Base-by-base conservation (phyloP, 2,888 invertebrate species). In the Ellobium chinense region DNA sequence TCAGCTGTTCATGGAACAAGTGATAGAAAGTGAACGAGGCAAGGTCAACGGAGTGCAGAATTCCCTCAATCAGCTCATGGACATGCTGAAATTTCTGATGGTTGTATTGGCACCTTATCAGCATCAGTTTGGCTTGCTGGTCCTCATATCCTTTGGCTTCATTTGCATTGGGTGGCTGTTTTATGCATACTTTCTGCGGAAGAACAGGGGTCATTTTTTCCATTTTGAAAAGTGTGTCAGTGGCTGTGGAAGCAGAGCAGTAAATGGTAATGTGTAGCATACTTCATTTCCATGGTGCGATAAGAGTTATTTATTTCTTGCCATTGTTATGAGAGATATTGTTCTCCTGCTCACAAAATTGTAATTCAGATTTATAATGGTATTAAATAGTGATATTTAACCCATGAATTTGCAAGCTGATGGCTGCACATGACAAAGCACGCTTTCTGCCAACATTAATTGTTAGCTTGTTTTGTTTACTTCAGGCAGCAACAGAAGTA, bases 31-130 rank as follows among this genome's bases (percentile, higher is more conserved):
- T 2, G 92, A 94, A 83, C 89, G 94, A 31, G 94, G 94, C 5
- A 91, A 92, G 7, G 92, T 94, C n/a, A 93, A 92, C 81, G 94
- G 94, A 2, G 94, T 94, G 2, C 94, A 94, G 86, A 92, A 89
- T 72, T 93, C 94, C 1, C 87, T 94, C n/a, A 94, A 94, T 88
- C 92, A 92, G 88, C 83, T 92, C n/a, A 92, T 94, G 92, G 93
- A 94, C 84, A 91, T 94, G 85, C 70, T 94, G 34, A 94, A 94
- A 86, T 94, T 93, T 84, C 80, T 91, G 21, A 88, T 94, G 70
- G 94, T 94, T 21, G 93, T 94, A n/a, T 80, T 92, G 4, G 88
- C 93, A 9, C 94, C 94, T 0, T 86, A 91, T 46, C 91, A 93
- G 1, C 87, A 93, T 62, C 92, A 93, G 21, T 94, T 94, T 87